Evolutionary conservation across 2,113 vertebrate genomes (phyloP), one percentile per base, ranked within the genome.

Genomic region (Pachycephala philippinensis): DNA sequence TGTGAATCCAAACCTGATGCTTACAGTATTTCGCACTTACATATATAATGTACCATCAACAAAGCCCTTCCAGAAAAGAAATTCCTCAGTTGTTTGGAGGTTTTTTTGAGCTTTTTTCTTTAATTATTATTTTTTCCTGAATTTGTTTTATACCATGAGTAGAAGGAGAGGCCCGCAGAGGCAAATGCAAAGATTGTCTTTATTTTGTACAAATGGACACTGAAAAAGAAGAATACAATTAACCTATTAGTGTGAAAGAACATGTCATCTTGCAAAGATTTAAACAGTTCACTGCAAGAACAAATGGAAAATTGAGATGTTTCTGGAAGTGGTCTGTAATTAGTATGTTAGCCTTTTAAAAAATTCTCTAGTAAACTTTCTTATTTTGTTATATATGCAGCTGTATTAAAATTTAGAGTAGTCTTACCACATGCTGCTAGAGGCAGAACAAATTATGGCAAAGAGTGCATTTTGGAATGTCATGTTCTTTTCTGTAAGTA

Each of bases 401-500:
- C 52, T 92, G 16, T 69, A 50, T 95, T 89, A 84, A 89, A 89
- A 76, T 78, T 63, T 93, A 88, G 78, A 87, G 12, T 90, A 84
- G 60, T 96, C 53, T 66, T 92, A 74, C 61, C 56, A 60, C 65
- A 65, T 92, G 84, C 91, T 96, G 72, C 77, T 91, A 84, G 61
- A 97, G 39, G 68, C 92, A 97, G 81, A 94, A 56, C 44, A 94
- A 93, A 94, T 94, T 81, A 77, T 92, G 66, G 70, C 72, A 78
- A 97, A 95, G 76, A 93, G 54, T 57, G 63, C 35, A 63, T 94
- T 97, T 96, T 91, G 82, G 65, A 97, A 98, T 95, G 72, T 91
- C 33, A 27, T 93, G 68, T 96, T 97, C 74, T 95, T 96, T 97
- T 94, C 80, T 84, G n/a, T 97, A 95, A 96, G 77, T 97, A 98